These are phyloP conservation scores for Pollenia amentaria DNA, from an alignment of 2,888 invertebrate species.

Conservation along the genomic window DNA sequence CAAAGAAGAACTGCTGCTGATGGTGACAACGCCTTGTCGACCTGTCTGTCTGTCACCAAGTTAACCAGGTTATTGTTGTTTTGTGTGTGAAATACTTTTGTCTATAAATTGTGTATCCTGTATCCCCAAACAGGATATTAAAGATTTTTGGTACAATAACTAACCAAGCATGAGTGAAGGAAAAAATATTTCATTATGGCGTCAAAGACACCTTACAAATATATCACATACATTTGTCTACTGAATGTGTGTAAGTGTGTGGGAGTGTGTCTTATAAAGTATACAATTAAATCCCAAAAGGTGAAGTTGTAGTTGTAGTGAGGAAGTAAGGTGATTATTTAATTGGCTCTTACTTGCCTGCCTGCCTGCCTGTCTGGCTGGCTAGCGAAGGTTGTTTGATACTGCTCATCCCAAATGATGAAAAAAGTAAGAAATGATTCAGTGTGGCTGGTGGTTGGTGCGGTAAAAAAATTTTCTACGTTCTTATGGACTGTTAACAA, in stretches of 20 bases:
- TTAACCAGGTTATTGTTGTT: slow-evolving; percentile 71
- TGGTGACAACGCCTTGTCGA: slow-evolving; percentile 62
- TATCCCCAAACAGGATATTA: slow-evolving; percentile 73
- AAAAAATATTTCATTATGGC: slow-evolving; percentile 70
- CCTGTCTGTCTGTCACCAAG: slow-evolving; percentile 68
- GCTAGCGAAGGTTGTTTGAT: slow-evolving; percentile 10
- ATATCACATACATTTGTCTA: not conserved
- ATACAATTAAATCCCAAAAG: slow-evolving; percentile 28
- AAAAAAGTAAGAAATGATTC: not conserved
- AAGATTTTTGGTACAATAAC: slow-evolving; percentile 68
- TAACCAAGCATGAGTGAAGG: slow-evolving; percentile 62
- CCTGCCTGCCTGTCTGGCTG: slow-evolving; percentile 29
- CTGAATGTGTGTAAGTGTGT: not conserved
- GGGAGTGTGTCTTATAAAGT: not conserved
- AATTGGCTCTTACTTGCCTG: slow-evolving; percentile 68
- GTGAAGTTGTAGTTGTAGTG: slow-evolving; percentile 10
- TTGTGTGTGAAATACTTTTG: slow-evolving; percentile 58
- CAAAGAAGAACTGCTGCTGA: slow-evolving; percentile 32
- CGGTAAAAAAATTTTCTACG: slow-evolving; percentile 57
- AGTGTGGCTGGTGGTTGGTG: slow-evolving; percentile 52
- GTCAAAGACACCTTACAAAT: slow-evolving; percentile 69
- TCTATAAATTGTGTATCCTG: slow-evolving; percentile 44
- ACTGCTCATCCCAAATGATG: slow-evolving; percentile 22
- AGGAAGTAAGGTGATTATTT: slow-evolving; percentile 68
- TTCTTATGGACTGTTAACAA: slow-evolving; percentile 68